Base-by-base conservation (phyloP, 2,113 vertebrate genomes). In the Odobenus rosmarus region DNA sequence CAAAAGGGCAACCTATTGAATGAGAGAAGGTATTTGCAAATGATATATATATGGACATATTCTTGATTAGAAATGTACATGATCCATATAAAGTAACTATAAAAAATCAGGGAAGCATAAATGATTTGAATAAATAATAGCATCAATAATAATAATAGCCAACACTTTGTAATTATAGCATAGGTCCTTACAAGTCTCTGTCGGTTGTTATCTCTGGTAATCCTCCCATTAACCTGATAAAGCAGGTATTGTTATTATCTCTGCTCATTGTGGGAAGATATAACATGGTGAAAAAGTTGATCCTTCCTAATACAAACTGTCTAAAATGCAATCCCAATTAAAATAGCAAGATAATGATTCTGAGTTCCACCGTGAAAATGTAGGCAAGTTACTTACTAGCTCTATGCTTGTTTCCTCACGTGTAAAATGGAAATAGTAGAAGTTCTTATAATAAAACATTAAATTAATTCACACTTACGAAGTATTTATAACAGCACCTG, bases 341-440 rank as follows among this genome's bases (percentile, higher is more conserved):
- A 93, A 91, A 91, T 12, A 77, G 76, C 55, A 64, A 39, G 64
- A 36, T 28, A 88, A n/a, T 74, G 33, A 31, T 49, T 92, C 21
- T 53, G 62, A 59, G 31, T 51, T 87, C n/a, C 46, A 39, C 10
- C 62, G 24, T 42, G 36, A 36, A 90, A 93, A 76, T n/a, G 33
- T 57, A 87, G 36, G 28, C 28, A 51, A 49, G 24, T 53, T 26
- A 42, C 62, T 79, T 28, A 74, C 15, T 13, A 49, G 7, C 24
- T 61, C 69, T 57, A 21, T 55, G 57, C n/a, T 51, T 85, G 3
- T 57, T 85, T 77, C 57, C 31, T 24, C 21, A 85, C 5, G 12
- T 61, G 64, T 33, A 67, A 83, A 90, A 59, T 59, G 67, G 46
- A 89, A 89, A 90, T 81, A 94, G 36, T 82, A 36, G 76, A 95